Evolutionary conservation across 2,888 invertebrate species (phyloP), one percentile per base, ranked within the genome.

Genomic region (Lumbricus terrestris): DNA sequence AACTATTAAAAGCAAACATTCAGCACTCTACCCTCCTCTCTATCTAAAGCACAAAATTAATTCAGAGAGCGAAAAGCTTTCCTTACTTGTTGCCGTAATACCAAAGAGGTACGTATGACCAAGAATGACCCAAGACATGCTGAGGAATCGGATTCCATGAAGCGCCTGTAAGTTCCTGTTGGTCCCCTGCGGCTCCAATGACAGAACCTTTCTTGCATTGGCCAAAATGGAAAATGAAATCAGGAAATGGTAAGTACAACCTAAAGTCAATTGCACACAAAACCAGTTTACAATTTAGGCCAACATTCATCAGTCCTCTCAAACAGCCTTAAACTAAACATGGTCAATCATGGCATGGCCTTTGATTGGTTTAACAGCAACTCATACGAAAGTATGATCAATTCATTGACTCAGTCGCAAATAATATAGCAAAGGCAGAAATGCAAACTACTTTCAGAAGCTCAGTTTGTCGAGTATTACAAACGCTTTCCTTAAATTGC

Each of bases 91-190:
- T n/a, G 2, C 5, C 6, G n/a, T n/a, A 69, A 69, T 69, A 8
- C 69, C 8, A 69, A 69, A 94, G 33, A 93, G 91, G 90, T 93
- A 93, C 15, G 93, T 93, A 91, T 94, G 94, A 0, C 94, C 94
- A 5, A 94, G 93, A 15, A 94, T 92, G 13, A 94, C 93, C 94
- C 94, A 94, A 16, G 92, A 88, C 92, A 94, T 93, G 89, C 93
- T 93, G 83, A 94, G 90, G 89, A 94, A 96, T 92, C 97, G 96
- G 54, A 97, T 95, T 6, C 97, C 96, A 93, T 97, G 96, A 91
- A 97, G 42, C 35, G 89, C 90, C 16, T 82, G 42, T n/a, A 92
- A 88, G 11, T 54, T 88, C 6, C 89, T 42, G n/a, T 89, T 69
- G 8, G 82, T 11, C 20, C 42, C 82, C 8, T 18, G 37, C 18